phyloP scores from a whole-genome alignment of 2,113 vertebrate genomes.

The Salvelinus sp. region DNA sequence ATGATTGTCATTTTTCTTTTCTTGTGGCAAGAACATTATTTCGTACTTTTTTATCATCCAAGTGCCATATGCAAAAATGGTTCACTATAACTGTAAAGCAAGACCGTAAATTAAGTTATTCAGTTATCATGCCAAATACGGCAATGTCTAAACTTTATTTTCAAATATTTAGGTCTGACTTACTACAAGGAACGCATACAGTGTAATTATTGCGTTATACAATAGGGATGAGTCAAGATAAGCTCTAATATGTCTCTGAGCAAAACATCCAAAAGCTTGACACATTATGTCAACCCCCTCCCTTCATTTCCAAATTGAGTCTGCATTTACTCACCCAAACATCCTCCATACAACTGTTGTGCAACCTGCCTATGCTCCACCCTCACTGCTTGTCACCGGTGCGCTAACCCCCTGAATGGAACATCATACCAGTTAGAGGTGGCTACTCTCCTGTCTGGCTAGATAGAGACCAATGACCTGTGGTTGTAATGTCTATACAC shows the following conservation, averaged over 20 bases:
- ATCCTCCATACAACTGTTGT: not conserved
- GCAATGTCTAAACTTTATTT: not conserved
- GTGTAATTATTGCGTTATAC: not conserved
- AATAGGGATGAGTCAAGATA: not conserved
- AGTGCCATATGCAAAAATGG: not conserved
- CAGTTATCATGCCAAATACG: not conserved
- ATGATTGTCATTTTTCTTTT: too few species aligned
- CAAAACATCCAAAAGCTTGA: not conserved
- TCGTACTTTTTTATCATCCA: not conserved
- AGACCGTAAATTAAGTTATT: not conserved
- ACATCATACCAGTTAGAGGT: not conserved
- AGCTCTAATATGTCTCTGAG: not conserved
- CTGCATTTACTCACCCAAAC: not conserved
- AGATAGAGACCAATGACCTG: not conserved
- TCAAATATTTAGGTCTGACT: not conserved
- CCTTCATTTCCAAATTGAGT: not conserved
- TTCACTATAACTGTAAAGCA: not conserved
- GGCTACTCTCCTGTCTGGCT: not conserved
- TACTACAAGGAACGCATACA: not conserved
- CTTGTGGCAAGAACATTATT: not conserved
- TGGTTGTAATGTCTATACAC: not conserved
- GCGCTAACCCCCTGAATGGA: not conserved
- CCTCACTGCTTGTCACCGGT: not conserved
- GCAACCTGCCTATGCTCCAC: not conserved
- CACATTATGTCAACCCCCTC: not conserved